Conservation (phyloP, 2,113 vertebrate species). For the Pontoporia blainvillei region DNA sequence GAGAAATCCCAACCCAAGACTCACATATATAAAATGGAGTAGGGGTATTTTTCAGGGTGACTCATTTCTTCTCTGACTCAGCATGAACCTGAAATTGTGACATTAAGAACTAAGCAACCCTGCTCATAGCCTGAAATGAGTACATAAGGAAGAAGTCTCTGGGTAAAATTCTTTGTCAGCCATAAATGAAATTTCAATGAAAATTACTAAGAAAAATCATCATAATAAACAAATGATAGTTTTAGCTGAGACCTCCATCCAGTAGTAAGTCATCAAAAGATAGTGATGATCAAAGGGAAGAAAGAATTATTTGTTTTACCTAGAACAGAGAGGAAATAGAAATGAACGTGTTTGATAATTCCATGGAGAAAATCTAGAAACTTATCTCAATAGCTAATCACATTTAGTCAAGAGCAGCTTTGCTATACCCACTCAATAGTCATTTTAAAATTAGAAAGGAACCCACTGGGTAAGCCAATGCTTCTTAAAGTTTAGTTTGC, state of each 20-base stretch:
- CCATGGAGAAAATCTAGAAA: not conserved
- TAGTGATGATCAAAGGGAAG: not conserved
- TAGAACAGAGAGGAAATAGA: constrained; percentile 2
- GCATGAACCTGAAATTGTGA: not conserved
- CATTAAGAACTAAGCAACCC: not conserved
- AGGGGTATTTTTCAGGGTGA: not conserved
- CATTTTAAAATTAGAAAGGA: constrained; percentile 24
- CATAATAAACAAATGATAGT: not conserved
- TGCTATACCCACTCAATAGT: not conserved
- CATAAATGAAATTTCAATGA: not conserved
- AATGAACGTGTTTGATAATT: not conserved
- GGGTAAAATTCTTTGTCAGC: not conserved
- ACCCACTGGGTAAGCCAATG: not conserved
- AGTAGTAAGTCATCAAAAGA: not conserved
- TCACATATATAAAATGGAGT: not conserved
- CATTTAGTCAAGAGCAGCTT: not conserved
- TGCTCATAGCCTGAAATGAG: not conserved
- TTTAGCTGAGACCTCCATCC: not conserved
- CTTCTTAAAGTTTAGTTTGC: constrained; percentile 10
- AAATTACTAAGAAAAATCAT: constrained; percentile 26
- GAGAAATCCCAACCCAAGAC: not conserved
- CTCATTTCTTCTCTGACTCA: not conserved
- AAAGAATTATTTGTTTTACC: not conserved
- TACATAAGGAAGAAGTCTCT: not conserved
- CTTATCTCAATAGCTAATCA: not conserved